Percentiles rank a stretch among this genome's conserved stretches.
These are phyloP conservation scores for Plodia interpunctella DNA, from an alignment of 1,140 invertebrate genomes.

Conservation along the genomic window DNA sequence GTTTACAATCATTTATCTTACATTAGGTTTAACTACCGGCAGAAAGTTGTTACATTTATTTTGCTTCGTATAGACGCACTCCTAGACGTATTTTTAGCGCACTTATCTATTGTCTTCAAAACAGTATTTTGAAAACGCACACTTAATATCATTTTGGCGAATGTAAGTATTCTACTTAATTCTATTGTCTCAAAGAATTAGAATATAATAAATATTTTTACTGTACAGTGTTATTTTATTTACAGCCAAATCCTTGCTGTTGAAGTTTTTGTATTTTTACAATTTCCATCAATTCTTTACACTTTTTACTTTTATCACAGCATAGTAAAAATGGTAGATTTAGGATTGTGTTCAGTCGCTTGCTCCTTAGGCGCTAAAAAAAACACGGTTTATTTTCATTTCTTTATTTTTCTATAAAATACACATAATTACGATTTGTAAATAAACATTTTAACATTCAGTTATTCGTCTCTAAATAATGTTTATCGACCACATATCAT, in stretches of 20 bases:
- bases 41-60: too few relatives aligned
- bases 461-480: slow-evolving; percentile 39
- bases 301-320: too few relatives aligned
- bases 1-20: neutral
- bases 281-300: too few relatives aligned
- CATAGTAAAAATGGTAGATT: too few relatives aligned
- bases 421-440: slow-evolving; percentile 71
- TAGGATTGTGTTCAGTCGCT: too few relatives aligned
- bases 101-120: too few relatives aligned
- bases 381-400: slow-evolving; percentile 29
- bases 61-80: too few relatives aligned
- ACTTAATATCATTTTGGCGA: neutral
- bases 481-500: slow-evolving; percentile 34
- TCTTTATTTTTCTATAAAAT: slow-evolving; percentile 75
- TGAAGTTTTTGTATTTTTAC: too few relatives aligned
- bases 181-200: neutral
- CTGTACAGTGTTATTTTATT: neutral
- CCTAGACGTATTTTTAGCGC: too few relatives aligned
- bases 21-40: too few relatives aligned
- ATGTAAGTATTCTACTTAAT: slow-evolving; percentile 1
- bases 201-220: slow-evolving; percentile 2
- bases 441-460: slow-evolving; percentile 74
- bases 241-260: too few relatives aligned
- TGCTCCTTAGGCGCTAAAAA: neutral
- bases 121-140: neutral